Conservation (phyloP, 2,113 vertebrate genomes). For the Tragelaphus buxtoni region DNA sequence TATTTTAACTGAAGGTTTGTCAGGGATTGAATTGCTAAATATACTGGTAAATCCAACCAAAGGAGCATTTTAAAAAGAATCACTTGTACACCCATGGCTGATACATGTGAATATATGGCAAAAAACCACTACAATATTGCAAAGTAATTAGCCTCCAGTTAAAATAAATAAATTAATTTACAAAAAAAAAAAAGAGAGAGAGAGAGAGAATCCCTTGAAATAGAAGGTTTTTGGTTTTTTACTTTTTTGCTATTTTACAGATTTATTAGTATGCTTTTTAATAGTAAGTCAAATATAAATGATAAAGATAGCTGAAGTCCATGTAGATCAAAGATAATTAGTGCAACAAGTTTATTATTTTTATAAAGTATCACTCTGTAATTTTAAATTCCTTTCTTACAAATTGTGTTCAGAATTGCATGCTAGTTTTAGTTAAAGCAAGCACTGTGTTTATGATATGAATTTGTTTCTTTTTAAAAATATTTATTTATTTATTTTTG, state of each 20-base stretch:
- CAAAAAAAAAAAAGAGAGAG: no score
- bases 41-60: neutral
- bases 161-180: no score
- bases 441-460: neutral
- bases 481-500: no score
- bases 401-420: neutral
- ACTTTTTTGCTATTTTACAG: neutral
- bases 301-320: neutral
- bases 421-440: neutral
- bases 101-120: no score
- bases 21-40: neutral
- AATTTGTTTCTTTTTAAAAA: neutral
- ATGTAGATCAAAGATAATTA: neutral
- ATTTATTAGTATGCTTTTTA: neutral
- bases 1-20: neutral
- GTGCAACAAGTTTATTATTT: neutral
- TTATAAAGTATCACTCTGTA: no score
- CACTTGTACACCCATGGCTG: neutral
- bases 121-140: no score
- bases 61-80: neutral
- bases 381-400: no score
- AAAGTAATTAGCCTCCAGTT: no score
- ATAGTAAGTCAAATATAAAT: neutral
- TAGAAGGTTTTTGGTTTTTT: neutral
- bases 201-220: no score